phyloP scores from a whole-genome alignment of 2,113 vertebrate species.

The Brachypodius melanocephalos region DNA sequence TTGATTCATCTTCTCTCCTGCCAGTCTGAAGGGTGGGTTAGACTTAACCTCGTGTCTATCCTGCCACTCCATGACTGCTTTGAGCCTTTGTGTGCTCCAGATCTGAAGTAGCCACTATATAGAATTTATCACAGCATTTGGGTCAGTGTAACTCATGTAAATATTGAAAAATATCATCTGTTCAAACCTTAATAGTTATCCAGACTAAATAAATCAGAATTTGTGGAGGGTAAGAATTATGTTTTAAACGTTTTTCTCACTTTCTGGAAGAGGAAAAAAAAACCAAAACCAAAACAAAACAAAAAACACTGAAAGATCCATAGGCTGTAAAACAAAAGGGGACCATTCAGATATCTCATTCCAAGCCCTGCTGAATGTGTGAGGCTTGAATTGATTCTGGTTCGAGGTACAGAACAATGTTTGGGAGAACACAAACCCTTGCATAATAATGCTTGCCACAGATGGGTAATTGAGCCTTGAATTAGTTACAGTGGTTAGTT shows the following conservation, averaged over 20 bases:
- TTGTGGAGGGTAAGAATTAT: background rate
- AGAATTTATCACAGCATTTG: background rate
- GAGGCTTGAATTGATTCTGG: background rate
- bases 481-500: slow-evolving; percentile 2
- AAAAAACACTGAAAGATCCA: background rate
- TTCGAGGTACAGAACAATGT: background rate
- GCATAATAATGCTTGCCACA: background rate
- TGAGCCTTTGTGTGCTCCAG: background rate
- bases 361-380: background rate
- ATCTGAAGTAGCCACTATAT: background rate
- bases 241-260: background rate
- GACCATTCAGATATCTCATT: background rate
- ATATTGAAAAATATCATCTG: background rate
- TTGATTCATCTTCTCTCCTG: background rate
- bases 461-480: background rate
- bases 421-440: background rate
- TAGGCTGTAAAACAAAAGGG: background rate
- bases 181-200: background rate
- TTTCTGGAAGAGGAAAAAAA: background rate
- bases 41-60: background rate
- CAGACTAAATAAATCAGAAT: background rate
- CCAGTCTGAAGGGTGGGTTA: background rate
- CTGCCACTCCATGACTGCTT: background rate
- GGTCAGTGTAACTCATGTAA: background rate
- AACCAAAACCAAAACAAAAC: background rate